Evolutionary conservation across 1,140 invertebrate genomes (phyloP).

Genomic region (Nymphalis io): DNA sequence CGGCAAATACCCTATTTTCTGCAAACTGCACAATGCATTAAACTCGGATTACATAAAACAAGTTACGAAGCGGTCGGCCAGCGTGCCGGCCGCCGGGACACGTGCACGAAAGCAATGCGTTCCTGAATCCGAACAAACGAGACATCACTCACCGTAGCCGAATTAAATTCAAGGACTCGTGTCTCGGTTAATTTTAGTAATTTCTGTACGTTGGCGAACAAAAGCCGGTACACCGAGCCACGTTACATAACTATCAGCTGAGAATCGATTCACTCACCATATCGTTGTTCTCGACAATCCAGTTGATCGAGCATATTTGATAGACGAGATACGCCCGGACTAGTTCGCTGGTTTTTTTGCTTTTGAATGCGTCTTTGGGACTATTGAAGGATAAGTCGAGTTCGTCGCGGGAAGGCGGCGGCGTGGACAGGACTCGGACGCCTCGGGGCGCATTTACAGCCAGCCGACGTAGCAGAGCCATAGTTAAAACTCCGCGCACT

Average conservation of each 20-base stretch:
- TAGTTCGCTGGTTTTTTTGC: conserved; percentile 97
- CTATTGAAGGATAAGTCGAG: conserved; percentile 94
- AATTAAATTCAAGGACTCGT: conserved; percentile 56
- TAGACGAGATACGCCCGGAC: conserved; percentile 96
- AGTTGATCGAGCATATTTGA: conserved; percentile 93
- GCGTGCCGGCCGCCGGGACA: conserved; percentile 16
- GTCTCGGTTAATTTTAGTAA: conserved; percentile 56
- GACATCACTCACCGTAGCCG: conserved; percentile 39
- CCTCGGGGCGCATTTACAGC: conserved; percentile 62
- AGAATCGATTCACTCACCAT: conserved; percentile 85
- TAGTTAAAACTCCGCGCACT: conserved; percentile 60
- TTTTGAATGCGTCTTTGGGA: conserved; percentile 91
- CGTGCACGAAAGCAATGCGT: conserved; percentile 16
- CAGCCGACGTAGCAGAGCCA: conserved; percentile 73
- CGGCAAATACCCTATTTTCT: background rate
- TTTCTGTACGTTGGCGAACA: conserved; percentile 42
- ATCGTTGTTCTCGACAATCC: conserved; percentile 96
- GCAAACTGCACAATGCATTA: background rate
- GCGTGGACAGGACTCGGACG: conserved; percentile 60
- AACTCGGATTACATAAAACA: conserved; percentile 19
- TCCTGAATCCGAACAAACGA: conserved; percentile 7
- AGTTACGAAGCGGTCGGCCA: background rate
- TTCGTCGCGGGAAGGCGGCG: conserved; percentile 82
- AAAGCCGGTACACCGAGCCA: conserved; percentile 46
- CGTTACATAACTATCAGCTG: conserved; percentile 58